Percentiles rank a stretch among this genome's conserved stretches.
Evolutionary conservation across 2,113 vertebrate genomes (phyloP).

Genomic region (Saguinus midas): DNA sequence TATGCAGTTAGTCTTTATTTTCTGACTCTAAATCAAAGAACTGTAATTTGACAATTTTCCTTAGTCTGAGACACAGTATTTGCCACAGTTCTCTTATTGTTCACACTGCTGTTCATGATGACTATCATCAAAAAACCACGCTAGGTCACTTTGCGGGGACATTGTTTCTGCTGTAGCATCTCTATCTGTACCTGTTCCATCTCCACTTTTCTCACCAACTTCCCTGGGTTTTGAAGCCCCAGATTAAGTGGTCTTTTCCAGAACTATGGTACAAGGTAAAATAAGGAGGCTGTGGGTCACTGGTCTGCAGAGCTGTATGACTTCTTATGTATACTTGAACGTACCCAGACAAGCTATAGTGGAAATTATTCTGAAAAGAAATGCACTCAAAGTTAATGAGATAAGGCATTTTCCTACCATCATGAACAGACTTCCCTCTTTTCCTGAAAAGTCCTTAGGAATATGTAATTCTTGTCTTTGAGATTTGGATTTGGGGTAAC

Average conservation of each 20-base stretch:
- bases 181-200: no score
- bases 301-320: not conserved
- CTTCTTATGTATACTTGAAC: not conserved
- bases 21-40: not conserved
- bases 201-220: not conserved
- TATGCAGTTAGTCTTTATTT: not conserved
- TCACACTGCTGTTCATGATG: accelerated
- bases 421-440: not conserved
- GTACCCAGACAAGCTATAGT: not conserved
- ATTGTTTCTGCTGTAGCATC: not conserved
- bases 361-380: not conserved
- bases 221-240: not conserved
- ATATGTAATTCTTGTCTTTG: not conserved
- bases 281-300: accelerated
- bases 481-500: not conserved
- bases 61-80: not conserved
- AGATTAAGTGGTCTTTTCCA: not conserved
- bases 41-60: not conserved
- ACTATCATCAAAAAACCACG: not conserved
- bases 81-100: not conserved
- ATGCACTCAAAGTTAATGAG: not conserved
- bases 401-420: accelerated
- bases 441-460: not conserved
- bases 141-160: not conserved
- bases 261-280: not conserved